phyloP scores from a whole-genome alignment of 2,113 vertebrate genomes.

The Siniperca chuatsi region DNA sequence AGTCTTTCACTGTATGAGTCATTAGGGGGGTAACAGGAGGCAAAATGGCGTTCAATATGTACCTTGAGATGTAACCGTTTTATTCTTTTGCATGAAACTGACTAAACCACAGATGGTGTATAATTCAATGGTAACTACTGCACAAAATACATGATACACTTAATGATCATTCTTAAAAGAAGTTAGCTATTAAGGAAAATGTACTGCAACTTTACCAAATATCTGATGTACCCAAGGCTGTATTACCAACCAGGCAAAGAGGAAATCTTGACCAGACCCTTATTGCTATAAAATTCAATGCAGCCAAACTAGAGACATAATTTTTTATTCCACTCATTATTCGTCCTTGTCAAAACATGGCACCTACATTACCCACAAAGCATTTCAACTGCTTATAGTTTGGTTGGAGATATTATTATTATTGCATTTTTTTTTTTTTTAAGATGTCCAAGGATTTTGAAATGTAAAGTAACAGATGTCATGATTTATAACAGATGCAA shows the following conservation, averaged over 20 bases:
- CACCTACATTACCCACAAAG: not conserved
- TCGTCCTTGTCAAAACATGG: not conserved
- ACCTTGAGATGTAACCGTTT: not conserved
- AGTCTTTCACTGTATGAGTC: not conserved
- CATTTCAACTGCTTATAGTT: not conserved
- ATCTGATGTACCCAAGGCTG: not conserved
- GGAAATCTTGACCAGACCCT: not conserved
- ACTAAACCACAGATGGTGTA: not conserved
- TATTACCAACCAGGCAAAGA: not conserved
- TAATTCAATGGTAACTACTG: not conserved
- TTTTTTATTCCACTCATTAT: not conserved
- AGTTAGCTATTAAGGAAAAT: not conserved
- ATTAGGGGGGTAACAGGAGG: not conserved
- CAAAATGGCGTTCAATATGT: not conserved
- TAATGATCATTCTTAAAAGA: not conserved
- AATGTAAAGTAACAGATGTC: not conserved
- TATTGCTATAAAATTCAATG: too few species aligned
- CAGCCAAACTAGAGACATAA: not conserved
- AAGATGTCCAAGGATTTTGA: not conserved
- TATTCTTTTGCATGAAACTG: not conserved
- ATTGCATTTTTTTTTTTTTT: not conserved
- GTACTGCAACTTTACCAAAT: not conserved
- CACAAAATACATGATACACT: not conserved
- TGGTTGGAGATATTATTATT: not conserved
- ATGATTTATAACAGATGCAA: constrained; percentile 5